Conservation (phyloP, 2,888 invertebrate species). For the Standfussiana lucernea region DNA sequence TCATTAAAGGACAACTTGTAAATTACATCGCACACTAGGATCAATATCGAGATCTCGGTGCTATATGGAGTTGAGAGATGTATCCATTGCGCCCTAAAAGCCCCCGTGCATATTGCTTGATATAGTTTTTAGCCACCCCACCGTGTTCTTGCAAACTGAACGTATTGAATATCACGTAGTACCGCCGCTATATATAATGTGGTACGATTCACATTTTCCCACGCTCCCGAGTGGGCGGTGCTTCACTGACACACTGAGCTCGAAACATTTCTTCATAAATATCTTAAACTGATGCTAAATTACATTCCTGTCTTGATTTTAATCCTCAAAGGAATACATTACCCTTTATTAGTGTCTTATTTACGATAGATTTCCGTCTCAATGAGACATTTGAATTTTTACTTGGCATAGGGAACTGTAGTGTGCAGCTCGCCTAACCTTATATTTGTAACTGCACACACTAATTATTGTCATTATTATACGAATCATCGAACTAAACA, state of each 20-base stretch:
- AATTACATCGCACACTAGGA: background rate
- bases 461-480: no score
- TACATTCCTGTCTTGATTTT: conserved; percentile 25
- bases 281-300: conserved; percentile 35
- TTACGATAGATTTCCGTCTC: background rate
- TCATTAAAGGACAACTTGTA: no score
- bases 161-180: conserved; percentile 60
- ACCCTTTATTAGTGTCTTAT: background rate
- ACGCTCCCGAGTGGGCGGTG: conserved; percentile 63
- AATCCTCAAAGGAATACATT: background rate
- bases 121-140: background rate
- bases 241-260: conserved; percentile 71
- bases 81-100: background rate
- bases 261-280: conserved; percentile 56
- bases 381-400: background rate
- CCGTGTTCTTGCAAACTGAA: conserved; percentile 8
- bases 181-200: conserved; percentile 57
- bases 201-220: conserved; percentile 60
- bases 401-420: background rate
- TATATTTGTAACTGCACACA: no score
- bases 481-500: no score
- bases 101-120: background rate
- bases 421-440: no score
- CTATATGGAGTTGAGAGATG: background rate
- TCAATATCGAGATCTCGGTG: no score